Percentiles rank a stretch among this genome's conserved stretches.
Evolutionary conservation across 53 echinoderm and acorn worm genomes (phyloP).

Genomic region (Hippasteria phrygiana): DNA sequence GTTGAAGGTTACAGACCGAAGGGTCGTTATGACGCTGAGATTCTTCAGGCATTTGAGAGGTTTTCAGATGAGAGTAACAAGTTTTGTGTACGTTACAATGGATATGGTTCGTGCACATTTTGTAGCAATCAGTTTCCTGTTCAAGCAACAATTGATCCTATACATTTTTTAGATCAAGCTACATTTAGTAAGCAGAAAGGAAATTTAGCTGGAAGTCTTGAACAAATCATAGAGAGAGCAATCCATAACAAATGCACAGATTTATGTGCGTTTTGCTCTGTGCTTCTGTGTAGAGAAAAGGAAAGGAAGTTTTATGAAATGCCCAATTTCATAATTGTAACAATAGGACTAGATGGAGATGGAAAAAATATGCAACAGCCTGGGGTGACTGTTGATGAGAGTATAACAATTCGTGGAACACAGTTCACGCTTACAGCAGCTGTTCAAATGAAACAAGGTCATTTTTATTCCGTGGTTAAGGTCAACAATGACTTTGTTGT

Average conservation of each 20-base stretch:
- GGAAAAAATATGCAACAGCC: neutral
- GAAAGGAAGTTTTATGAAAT: constrained; percentile 2
- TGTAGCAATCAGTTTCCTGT: neutral
- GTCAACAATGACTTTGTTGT: too few relatives aligned
- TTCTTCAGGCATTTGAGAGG: constrained; percentile 53
- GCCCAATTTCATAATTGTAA: constrained; percentile 22
- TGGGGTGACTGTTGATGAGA: constrained; percentile 1
- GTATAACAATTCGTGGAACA: neutral
- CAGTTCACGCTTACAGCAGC: constrained; percentile 31
- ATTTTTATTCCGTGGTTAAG: too few relatives aligned
- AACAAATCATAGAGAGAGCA: neutral
- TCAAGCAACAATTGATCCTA: neutral
- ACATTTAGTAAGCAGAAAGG: neutral
- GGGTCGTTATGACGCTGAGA: constrained; percentile 29
- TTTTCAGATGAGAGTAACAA: constrained; percentile 3
- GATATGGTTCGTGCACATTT: neutral
- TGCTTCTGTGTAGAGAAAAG: neutral
- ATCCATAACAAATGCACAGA: neutral
- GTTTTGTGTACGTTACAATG: constrained; percentile 1
- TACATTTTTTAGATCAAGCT: constrained; percentile 13
- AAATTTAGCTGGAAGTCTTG: constrained; percentile 10
- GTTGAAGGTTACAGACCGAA: constrained; percentile 30
- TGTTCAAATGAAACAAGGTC: constrained; percentile 40
- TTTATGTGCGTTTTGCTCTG: neutral
- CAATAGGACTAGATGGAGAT: constrained; percentile 13